These are phyloP conservation scores for Amphiura filiformis DNA, from an alignment of 35 echinoderm and acorn worm genomes.

Conservation along the genomic window DNA sequence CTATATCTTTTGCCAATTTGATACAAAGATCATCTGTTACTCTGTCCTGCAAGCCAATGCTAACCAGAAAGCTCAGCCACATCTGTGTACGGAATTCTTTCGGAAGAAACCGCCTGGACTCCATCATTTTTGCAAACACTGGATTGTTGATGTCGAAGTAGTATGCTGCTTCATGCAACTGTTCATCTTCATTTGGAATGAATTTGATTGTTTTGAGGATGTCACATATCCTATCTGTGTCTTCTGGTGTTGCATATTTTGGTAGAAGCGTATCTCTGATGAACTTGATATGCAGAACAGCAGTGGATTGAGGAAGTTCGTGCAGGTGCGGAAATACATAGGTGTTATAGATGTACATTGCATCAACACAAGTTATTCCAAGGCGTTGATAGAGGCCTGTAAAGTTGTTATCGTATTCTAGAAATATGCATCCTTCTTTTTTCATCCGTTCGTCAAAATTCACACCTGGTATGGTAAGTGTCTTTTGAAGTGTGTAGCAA, in stretches of 20 bases:
- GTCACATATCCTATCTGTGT: neutral
- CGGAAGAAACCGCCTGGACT: neutral
- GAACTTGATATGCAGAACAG: neutral
- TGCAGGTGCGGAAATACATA: slow-evolving; percentile 5
- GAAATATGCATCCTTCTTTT: neutral
- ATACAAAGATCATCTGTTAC: neutral
- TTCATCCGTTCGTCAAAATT: neutral
- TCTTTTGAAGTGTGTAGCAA: neutral
- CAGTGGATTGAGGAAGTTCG: neutral
- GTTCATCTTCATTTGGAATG: neutral
- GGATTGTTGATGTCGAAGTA: neutral
- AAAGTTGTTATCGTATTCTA: neutral
- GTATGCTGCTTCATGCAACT: neutral
- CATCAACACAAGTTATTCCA: neutral
- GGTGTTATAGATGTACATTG: neutral
- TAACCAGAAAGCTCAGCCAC: neutral
- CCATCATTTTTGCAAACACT: slow-evolving; percentile 15
- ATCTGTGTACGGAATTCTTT: neutral
- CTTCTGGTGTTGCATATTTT: neutral
- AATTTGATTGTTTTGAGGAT: neutral
- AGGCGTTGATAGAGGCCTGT: neutral
- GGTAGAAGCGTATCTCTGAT: neutral
- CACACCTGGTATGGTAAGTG: neutral
- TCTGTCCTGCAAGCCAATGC: neutral
- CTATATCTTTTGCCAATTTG: slow-evolving; percentile 3